Evolutionary conservation across 2,888 invertebrate genomes (phyloP), one percentile per base, ranked within the genome.

Genomic region (Cephonodes hylas): DNA sequence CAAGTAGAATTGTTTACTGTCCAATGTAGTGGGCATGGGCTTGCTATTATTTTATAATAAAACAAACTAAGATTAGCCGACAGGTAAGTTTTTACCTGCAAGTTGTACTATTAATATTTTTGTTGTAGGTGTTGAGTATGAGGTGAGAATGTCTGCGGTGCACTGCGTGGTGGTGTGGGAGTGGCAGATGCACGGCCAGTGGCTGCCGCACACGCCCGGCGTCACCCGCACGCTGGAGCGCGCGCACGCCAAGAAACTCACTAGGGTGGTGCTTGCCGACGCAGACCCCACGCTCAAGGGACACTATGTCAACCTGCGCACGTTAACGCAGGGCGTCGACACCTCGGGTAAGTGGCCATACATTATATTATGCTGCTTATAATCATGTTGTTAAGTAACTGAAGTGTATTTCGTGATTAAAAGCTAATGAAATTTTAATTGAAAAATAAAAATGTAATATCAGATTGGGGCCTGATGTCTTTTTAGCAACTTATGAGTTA

Each of bases 171-270:
- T 96, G 73, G 96, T 96, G 70, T 96, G 96, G 96, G 96, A 96
- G 91, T 96, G 95, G 94, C 86, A 86, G 70, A 94, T 95, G 83
- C 95, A 94, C 64, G 93, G 95, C 57, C 93, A 94, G 75, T 97
- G 97, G 97, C 91, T 97, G 81, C 97, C 97, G 0, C 97, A 97
- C 85, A 96, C 96, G 59, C 97, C 97, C 0, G 96, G 95, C 4
- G 97, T 97, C 4, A 95, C 96, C 0, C 96, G 97, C 77, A 96
- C 97, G 65, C 88, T 97, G 68, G 97, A 97, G 84, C 93, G 97
- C 59, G 97, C 97, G 0, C 95, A 96, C 79, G 96, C 93, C 66
- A 97, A 97, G 89, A 96, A 96, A 78, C 88, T 97, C 27, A 97
- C 97, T 0, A 90, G 96, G 59, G 97, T 97, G 5, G 94, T 97